Percentiles rank a stretch among this genome's conserved stretches.
Conservation (phyloP, 2,888 invertebrate species). For the Salticus scenicus region DNA sequence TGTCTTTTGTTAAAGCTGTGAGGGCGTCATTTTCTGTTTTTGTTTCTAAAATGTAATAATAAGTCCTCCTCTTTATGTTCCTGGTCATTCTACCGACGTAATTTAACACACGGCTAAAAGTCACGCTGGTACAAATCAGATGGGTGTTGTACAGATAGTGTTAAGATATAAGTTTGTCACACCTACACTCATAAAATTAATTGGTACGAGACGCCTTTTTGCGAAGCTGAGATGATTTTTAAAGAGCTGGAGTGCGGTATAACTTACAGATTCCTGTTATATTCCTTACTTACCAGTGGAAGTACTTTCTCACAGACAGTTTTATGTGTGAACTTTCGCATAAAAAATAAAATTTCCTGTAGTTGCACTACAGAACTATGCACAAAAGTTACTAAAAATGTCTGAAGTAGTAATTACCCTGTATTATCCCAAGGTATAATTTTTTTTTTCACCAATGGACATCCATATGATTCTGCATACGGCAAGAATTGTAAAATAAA, state of each 20-base stretch:
- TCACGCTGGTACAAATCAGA: background rate
- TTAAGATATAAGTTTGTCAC: slow-evolving; percentile 11
- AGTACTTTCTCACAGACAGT: no score
- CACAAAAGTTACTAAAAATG: no score
- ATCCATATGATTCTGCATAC: no score
- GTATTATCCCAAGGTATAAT: no score
- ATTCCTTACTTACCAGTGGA: no score
- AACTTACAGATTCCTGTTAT: background rate
- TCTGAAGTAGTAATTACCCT: no score
- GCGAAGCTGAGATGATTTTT: background rate
- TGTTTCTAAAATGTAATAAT: slow-evolving; percentile 20
- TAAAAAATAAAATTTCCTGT: no score
- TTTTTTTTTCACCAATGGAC: no score
- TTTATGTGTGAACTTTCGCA: no score
- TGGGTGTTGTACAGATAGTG: slow-evolving; percentile 7
- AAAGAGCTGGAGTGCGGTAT: background rate
- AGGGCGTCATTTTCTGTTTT: slow-evolving; percentile 23
- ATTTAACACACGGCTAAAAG: background rate
- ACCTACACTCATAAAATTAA: slow-evolving; percentile 10
- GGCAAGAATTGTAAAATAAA: no score
- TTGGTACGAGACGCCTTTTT: slow-evolving; percentile 13
- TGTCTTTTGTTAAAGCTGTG: background rate
- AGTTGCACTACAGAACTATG: no score
- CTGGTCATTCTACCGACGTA: slow-evolving; percentile 35
- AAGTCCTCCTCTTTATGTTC: slow-evolving; percentile 41